Evolutionary conservation across 2,113 vertebrate species (phyloP).

Genomic region (Fregetta grallaria): DNA sequence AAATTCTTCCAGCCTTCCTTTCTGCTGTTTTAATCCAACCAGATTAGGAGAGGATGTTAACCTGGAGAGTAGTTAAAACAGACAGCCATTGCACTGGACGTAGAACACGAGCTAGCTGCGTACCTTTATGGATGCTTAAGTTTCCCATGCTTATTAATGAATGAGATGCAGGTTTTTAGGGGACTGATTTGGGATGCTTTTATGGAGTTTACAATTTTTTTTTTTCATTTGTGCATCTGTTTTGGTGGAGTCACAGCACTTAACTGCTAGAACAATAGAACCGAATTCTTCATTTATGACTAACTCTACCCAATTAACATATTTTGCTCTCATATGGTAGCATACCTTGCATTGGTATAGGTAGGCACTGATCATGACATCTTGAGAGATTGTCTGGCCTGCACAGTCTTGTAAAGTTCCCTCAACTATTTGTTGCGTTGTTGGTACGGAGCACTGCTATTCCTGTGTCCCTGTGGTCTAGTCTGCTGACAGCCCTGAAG

Average conservation of each 20-base stretch:
- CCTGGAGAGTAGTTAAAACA: background rate
- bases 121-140: background rate
- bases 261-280: background rate
- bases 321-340: background rate
- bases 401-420: background rate
- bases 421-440: background rate
- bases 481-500: background rate
- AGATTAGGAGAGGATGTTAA: background rate
- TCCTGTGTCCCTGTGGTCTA: background rate
- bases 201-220: background rate
- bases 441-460: background rate
- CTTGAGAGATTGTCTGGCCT: background rate
- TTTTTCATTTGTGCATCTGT: background rate
- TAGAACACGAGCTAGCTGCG: background rate
- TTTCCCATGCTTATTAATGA: background rate
- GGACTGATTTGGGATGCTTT: background rate
- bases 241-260: background rate
- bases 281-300: background rate
- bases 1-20: background rate
- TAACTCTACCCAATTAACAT: background rate
- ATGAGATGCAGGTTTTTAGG: background rate
- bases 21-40: background rate
- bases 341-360: background rate
- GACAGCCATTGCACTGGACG: background rate
- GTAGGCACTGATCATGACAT: background rate